A percentile compares a stretch with the other conserved stretches of the same genome.
Conservation (phyloP, 2,113 vertebrate genomes). For the Trichomycterus rosablanca region DNA sequence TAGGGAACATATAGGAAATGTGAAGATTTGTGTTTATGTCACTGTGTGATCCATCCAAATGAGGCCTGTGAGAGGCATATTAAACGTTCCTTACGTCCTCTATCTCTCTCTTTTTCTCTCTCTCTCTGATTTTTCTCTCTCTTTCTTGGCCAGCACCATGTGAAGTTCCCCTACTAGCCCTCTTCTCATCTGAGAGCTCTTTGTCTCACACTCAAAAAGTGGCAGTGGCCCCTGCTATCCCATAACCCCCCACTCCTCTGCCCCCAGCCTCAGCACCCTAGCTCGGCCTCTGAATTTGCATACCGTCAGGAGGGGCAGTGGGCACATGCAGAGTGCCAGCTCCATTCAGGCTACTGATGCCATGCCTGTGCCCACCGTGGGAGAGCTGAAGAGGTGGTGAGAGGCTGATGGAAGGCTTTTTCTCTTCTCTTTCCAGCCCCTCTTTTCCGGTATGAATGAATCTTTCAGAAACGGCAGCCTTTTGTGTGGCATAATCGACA, state of each 20-base stretch:
- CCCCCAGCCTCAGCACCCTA: conserved; percentile 57
- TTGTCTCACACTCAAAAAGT: conserved; percentile 71
- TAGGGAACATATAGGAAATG: conserved; percentile 26
- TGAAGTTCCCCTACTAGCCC: conserved; percentile 72
- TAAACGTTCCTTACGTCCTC: conserved; percentile 11
- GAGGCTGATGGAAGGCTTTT: conserved; percentile 17
- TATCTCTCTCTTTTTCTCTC: conserved; percentile 2
- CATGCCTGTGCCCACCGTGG: conserved; percentile 75
- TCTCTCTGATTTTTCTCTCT: conserved; percentile 14
- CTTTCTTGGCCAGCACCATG: conserved; percentile 69
- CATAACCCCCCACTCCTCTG: conserved; percentile 40
- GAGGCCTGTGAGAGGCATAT: conserved; percentile 52
- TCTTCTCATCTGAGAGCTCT: conserved; percentile 65
- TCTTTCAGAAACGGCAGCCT: conserved; percentile 68
- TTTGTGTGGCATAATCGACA: conserved; percentile 72
- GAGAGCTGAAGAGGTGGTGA: conserved; percentile 66
- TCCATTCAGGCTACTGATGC: conserved; percentile 71
- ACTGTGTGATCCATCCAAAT: conserved; percentile 36
- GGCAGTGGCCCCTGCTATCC: conserved; percentile 62
- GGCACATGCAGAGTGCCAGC: conserved; percentile 64
- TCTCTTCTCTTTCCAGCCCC: conserved; percentile 57
- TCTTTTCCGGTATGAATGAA: conserved; percentile 70
- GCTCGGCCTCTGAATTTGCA: conserved; percentile 40
- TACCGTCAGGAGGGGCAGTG: conserved; percentile 47
- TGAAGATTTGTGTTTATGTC: conserved; percentile 20